Conservation (phyloP, 2,113 vertebrate genomes). For the Tupaia tana region DNA sequence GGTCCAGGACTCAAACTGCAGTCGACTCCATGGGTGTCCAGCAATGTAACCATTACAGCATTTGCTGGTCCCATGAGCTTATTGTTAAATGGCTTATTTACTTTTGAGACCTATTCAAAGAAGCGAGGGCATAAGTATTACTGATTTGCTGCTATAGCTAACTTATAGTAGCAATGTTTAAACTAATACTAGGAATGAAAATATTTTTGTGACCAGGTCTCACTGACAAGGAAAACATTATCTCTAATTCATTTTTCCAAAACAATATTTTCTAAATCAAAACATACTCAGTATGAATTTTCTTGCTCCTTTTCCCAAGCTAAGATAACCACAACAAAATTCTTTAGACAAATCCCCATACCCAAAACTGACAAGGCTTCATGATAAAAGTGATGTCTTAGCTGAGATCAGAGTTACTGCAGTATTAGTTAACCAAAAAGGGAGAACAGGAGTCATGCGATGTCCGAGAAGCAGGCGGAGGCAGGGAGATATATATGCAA, state of each 20-base stretch:
- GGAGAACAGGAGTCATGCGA: neutral
- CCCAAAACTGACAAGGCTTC: neutral
- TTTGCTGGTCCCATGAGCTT: neutral
- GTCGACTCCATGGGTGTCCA: no score
- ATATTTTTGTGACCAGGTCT: constrained; percentile 51
- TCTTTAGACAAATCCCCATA: neutral
- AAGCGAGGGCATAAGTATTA: neutral
- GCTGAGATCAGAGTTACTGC: neutral
- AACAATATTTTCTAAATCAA: constrained; percentile 38
- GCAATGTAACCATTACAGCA: no score
- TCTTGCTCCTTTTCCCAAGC: constrained; percentile 3
- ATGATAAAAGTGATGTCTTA: neutral
- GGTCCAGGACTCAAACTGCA: no score
- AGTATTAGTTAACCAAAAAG: neutral
- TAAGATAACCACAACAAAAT: constrained; percentile 36
- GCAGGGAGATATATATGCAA: neutral
- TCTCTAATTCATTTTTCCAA: constrained; percentile 36
- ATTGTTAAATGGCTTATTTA: constrained; percentile 7
- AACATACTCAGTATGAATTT: neutral
- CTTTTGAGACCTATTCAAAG: neutral
- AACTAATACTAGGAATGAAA: constrained; percentile 37
- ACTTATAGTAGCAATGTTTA: constrained; percentile 38
- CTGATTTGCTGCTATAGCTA: neutral
- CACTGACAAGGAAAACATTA: neutral
- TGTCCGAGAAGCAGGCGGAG: neutral